Conservation (phyloP, 2,797 vertebrate species). For the Cynopterus sphinx region DNA sequence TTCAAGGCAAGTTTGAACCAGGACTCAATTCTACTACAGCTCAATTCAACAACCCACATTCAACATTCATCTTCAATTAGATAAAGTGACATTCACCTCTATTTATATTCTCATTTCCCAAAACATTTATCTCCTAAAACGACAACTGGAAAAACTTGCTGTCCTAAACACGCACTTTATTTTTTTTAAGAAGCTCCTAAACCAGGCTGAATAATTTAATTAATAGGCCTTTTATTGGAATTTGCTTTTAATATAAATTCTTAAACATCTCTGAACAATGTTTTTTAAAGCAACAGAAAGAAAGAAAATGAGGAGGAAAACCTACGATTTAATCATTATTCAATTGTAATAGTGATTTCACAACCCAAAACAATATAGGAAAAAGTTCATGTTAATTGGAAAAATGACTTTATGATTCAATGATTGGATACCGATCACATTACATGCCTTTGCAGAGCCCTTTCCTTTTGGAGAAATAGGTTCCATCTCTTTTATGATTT, state of each 20-base stretch:
- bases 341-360: conserved; percentile 25
- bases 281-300: conserved; percentile 44
- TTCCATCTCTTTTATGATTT: neutral
- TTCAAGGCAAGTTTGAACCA: conserved; percentile 39
- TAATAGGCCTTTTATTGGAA: conserved; percentile 76
- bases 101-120: conserved; percentile 44
- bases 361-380: conserved; percentile 28
- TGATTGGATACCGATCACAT: neutral
- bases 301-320: neutral
- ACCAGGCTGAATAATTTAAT: conserved; percentile 71
- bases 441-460: neutral
- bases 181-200: conserved; percentile 66
- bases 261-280: conserved; percentile 62
- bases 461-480: neutral
- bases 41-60: neutral
- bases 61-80: conserved; percentile 57
- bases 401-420: neutral
- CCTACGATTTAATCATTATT: neutral
- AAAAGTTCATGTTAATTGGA: neutral
- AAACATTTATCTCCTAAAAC: conserved; percentile 54
- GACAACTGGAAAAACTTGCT: conserved; percentile 63
- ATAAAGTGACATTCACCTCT: conserved; percentile 40
- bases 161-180: conserved; percentile 58
- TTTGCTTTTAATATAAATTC: conserved; percentile 72
- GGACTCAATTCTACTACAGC: conserved; percentile 18